These are phyloP conservation scores for Nymphicus hollandicus DNA, from an alignment of 2,113 vertebrate species.

Conservation along the genomic window DNA sequence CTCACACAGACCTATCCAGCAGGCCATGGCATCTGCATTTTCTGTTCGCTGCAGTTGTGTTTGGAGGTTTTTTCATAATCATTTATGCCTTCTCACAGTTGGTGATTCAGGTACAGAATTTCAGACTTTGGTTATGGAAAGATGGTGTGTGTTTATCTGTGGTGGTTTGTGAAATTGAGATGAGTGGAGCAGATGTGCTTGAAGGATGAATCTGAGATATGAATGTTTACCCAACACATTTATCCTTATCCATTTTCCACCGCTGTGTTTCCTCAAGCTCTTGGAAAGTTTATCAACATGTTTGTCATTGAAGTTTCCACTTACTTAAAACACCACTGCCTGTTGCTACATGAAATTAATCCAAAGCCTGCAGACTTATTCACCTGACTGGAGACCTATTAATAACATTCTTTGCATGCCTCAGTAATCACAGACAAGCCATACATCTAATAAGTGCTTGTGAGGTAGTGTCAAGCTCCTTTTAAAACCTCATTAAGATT, in stretches of 20 bases:
- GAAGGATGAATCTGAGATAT: neutral
- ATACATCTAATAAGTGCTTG: neutral
- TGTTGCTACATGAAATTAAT: conserved; percentile 24
- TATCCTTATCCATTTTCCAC: neutral
- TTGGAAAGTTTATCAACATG: neutral
- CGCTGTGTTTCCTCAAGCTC: neutral
- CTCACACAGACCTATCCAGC: neutral
- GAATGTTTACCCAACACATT: neutral
- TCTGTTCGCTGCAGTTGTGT: neutral
- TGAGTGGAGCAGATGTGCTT: neutral
- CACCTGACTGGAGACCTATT: conserved; percentile 41
- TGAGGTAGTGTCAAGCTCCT: conserved; percentile 31
- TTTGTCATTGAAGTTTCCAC: neutral
- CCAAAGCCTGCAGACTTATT: neutral
- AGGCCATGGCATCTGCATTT: neutral
- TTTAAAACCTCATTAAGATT: conserved; percentile 66
- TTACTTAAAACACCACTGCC: neutral
- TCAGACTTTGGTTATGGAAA: neutral
- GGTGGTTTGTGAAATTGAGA: neutral
- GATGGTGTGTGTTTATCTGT: neutral
- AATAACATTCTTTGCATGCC: conserved; percentile 68
- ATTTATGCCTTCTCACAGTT: neutral
- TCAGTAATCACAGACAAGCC: conserved; percentile 33
- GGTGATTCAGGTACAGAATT: neutral
- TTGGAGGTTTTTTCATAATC: neutral